Percentiles rank a stretch among this genome's conserved stretches.
Conservation (phyloP, 2,888 invertebrate genomes). For the Nysson spinosus region DNA sequence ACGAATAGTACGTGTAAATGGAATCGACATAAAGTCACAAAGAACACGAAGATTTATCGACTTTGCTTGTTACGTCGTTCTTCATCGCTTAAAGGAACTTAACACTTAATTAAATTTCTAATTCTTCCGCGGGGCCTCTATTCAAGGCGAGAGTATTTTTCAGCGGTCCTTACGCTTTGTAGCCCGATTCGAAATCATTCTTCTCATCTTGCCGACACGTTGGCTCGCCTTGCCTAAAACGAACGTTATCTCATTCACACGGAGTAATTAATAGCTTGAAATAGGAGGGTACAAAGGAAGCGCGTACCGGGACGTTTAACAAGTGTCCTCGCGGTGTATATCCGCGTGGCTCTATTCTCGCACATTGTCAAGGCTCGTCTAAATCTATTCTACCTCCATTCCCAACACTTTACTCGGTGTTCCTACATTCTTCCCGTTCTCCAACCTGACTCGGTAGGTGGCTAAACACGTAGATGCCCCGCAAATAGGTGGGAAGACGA, state of each 20-base stretch:
- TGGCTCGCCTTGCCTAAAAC: slow-evolving; percentile 13
- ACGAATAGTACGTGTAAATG: not conserved
- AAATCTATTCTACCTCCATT: slow-evolving; percentile 47
- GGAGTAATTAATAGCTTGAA: slow-evolving; percentile 59
- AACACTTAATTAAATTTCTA: slow-evolving; percentile 45
- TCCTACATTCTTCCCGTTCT: slow-evolving; percentile 19
- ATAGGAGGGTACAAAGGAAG: slow-evolving; percentile 57
- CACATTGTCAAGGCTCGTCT: slow-evolving; percentile 61
- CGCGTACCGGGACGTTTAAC: slow-evolving; percentile 59
- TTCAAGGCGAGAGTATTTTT: slow-evolving; percentile 10
- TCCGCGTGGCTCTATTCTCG: slow-evolving; percentile 53
- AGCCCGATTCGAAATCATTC: not conserved
- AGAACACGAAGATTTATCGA: slow-evolving; percentile 17
- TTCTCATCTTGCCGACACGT: slow-evolving; percentile 12
- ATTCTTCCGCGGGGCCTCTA: slow-evolving; percentile 1
- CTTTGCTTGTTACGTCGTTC: slow-evolving; percentile 45
- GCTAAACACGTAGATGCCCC: slow-evolving; percentile 30
- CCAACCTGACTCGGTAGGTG: slow-evolving; percentile 36
- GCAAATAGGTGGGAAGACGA: slow-evolving; percentile 14
- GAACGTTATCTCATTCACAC: slow-evolving; percentile 5
- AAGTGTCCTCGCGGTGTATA: slow-evolving; percentile 61
- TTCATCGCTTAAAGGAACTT: not conserved
- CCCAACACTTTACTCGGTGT: slow-evolving; percentile 21
- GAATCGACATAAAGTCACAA: not conserved
- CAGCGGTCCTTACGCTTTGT: not conserved